A percentile compares a stretch with the other conserved stretches of the same genome.
Conservation (phyloP, 2,888 invertebrate species). For the Macaria liturata region DNA sequence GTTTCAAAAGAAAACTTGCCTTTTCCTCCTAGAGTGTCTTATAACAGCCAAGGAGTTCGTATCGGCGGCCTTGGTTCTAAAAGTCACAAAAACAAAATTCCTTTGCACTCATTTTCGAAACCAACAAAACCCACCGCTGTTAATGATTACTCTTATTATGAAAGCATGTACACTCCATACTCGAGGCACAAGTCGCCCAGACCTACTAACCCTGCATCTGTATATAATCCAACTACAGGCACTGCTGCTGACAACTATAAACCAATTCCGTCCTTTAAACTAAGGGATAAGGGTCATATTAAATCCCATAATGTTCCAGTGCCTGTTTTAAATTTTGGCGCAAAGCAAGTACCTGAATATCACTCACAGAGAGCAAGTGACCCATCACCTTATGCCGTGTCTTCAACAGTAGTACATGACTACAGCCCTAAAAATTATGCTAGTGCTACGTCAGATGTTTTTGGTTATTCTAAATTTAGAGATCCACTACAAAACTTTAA, state of each 20-base stretch:
- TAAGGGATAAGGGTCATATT: slow-evolving; percentile 53
- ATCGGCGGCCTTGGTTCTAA: slow-evolving; percentile 48
- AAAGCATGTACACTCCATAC: slow-evolving; percentile 60
- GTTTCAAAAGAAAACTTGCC: slow-evolving; percentile 59
- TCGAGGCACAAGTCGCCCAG: slow-evolving; percentile 52
- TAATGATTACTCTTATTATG: slow-evolving; percentile 70
- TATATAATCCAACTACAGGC: slow-evolving; percentile 44
- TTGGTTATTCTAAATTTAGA: slow-evolving; percentile 54
- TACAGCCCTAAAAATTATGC: slow-evolving; percentile 59
- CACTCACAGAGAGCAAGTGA: slow-evolving; percentile 52
- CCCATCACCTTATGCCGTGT: slow-evolving; percentile 63
- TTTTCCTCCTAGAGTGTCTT: slow-evolving; percentile 63
- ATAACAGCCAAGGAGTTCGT: slow-evolving; percentile 65
- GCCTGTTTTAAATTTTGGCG: slow-evolving; percentile 47
- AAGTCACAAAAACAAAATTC: slow-evolving; percentile 50
- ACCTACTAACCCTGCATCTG: slow-evolving; percentile 43
- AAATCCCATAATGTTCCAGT: slow-evolving; percentile 52
- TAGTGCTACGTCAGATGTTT: slow-evolving; percentile 38
- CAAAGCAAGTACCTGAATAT: slow-evolving; percentile 54
- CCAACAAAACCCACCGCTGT: slow-evolving; percentile 48
- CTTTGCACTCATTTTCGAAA: slow-evolving; percentile 54
- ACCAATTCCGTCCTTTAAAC: slow-evolving; percentile 56
- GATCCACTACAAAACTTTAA: slow-evolving; percentile 61
- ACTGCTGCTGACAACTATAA: slow-evolving; percentile 54
- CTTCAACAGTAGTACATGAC: slow-evolving; percentile 68